Conservation (phyloP, 1,140 invertebrate genomes). For the Euwallacea fornicatus region DNA sequence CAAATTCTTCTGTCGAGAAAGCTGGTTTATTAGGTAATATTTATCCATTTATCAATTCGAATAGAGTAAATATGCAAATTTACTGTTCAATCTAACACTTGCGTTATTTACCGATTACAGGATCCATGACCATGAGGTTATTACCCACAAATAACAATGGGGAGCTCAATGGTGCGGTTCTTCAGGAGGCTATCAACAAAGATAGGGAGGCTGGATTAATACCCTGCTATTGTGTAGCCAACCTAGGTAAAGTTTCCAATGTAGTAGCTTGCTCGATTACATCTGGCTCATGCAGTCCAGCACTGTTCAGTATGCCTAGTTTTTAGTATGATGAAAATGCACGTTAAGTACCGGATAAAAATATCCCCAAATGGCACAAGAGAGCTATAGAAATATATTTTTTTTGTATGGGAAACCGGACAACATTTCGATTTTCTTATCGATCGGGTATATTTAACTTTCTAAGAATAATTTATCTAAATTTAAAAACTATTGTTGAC, state of each 20-base stretch:
- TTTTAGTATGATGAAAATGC: too few relatives aligned
- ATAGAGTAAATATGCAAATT: not conserved
- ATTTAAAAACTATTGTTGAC: too few relatives aligned
- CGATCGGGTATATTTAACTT: too few relatives aligned
- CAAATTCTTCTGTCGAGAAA: conserved; percentile 91
- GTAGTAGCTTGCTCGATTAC: not conserved
- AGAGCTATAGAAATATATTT: too few relatives aligned
- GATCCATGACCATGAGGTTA: conserved; percentile 79
- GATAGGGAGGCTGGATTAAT: conserved; percentile 74
- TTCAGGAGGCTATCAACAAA: conserved; percentile 73
- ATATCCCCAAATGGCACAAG: too few relatives aligned
- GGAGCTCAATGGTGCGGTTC: conserved; percentile 68
- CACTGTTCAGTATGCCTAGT: too few relatives aligned
- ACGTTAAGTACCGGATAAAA: too few relatives aligned
- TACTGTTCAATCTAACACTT: not conserved
- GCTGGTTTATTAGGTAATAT: conserved; percentile 61
- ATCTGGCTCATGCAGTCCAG: not conserved
- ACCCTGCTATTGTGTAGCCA: conserved; percentile 81
- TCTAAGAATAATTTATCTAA: too few relatives aligned
- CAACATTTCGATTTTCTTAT: too few relatives aligned
- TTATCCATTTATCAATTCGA: not conserved
- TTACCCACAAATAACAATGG: conserved; percentile 75
- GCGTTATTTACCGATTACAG: conserved; percentile 55
- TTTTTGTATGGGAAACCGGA: too few relatives aligned
- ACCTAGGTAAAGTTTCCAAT: conserved; percentile 63